These are phyloP conservation scores for Eulacestoma nigropectus DNA, from an alignment of 2,113 vertebrate genomes.

Conservation along the genomic window DNA sequence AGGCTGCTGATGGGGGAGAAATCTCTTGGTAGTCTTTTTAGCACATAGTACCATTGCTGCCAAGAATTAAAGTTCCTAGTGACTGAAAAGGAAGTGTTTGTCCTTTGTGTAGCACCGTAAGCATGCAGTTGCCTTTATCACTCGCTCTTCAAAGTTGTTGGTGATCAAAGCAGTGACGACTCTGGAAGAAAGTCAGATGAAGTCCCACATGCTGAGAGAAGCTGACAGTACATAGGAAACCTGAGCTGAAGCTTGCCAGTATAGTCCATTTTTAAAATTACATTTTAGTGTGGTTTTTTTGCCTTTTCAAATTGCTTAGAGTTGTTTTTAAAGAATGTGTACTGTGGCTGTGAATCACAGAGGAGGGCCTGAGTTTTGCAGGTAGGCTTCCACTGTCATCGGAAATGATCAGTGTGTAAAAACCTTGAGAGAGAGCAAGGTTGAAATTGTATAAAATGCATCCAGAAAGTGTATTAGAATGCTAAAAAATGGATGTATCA, in stretches of 20 bases:
- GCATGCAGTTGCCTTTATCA: neutral
- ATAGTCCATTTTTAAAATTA: neutral
- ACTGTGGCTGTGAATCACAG: neutral
- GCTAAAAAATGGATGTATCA: neutral
- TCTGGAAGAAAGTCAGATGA: neutral
- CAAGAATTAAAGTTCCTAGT: conserved; percentile 3
- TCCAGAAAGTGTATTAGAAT: neutral
- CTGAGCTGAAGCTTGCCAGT: neutral
- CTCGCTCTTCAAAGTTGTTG: conserved; percentile 18
- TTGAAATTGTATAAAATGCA: neutral
- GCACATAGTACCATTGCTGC: neutral
- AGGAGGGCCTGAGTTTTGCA: neutral
- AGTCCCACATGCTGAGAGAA: neutral
- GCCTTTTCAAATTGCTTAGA: neutral
- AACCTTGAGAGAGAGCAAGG: neutral
- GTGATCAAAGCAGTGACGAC: conserved; percentile 27
- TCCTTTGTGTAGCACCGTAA: conserved; percentile 9
- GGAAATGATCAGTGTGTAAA: neutral
- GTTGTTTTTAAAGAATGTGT: neutral
- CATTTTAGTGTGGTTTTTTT: neutral
- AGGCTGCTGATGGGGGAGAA: neutral
- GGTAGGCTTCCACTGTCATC: neutral
- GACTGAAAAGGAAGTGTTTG: conserved; percentile 24
- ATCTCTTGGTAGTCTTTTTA: neutral
- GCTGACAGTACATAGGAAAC: neutral